Conservation (phyloP, 2,797 vertebrate genomes). For the Delichon dasypus region DNA sequence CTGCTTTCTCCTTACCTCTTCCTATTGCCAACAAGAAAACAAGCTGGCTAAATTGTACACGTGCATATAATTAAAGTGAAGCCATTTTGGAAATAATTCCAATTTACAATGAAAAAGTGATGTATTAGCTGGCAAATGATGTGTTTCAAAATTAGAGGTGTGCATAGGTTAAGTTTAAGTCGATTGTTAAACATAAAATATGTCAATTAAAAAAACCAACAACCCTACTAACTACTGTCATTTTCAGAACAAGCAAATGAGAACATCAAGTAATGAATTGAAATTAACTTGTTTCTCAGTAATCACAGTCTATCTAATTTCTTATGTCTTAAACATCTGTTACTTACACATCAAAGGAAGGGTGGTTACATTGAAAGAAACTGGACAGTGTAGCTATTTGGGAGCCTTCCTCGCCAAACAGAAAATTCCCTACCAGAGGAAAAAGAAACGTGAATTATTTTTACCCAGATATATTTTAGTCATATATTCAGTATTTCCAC, state of each 20-base stretch:
- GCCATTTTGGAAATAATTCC: conserved; percentile 26
- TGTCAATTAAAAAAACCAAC: conserved; percentile 44
- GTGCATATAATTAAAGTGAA: conserved; percentile 32
- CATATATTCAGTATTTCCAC: not conserved
- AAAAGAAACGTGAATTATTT: not conserved
- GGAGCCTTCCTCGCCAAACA: not conserved
- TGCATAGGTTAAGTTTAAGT: conserved; percentile 6
- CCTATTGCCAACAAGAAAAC: not conserved
- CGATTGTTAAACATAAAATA: conserved; percentile 16
- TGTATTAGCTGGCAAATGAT: not conserved
- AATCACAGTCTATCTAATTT: conserved; percentile 37
- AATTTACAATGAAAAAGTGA: not conserved
- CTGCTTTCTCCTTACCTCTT: not conserved
- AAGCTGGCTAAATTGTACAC: not conserved
- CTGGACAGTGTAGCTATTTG: not conserved
- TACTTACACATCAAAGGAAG: conserved; percentile 18
- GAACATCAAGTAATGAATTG: conserved; percentile 13
- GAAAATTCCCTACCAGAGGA: not conserved
- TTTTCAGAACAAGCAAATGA: conserved; percentile 28
- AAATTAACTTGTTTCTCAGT: conserved; percentile 31
- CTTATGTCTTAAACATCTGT: conserved; percentile 44
- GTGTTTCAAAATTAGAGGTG: conserved; percentile 53
- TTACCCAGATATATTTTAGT: not conserved
- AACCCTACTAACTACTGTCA: conserved; percentile 16
- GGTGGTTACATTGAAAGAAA: not conserved